These are phyloP conservation scores for Grallaria varia DNA, from an alignment of 2,113 vertebrate species.

Conservation along the genomic window DNA sequence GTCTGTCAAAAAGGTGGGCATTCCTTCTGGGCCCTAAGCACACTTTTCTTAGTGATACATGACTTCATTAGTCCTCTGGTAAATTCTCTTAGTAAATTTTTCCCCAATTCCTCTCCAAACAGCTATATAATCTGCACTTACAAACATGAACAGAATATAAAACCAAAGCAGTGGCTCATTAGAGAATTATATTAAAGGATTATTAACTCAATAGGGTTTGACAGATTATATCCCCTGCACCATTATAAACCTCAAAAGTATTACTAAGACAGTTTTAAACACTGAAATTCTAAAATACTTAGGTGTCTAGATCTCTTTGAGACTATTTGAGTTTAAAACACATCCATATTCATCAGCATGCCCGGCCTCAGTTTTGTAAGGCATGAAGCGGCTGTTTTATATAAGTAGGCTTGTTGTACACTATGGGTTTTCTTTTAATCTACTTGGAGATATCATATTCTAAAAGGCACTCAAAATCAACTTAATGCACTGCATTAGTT, in stretches of 20 bases:
- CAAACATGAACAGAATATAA: not conserved
- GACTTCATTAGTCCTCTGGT: not conserved
- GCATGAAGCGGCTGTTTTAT: not conserved
- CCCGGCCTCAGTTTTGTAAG: not conserved
- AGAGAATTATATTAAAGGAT: not conserved
- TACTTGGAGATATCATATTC: not conserved
- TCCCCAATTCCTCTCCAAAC: not conserved
- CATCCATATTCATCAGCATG: not conserved
- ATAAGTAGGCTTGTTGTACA: not conserved
- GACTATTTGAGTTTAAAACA: not conserved
- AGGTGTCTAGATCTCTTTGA: not conserved
- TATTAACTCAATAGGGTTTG: not conserved
- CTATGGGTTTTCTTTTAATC: not conserved
- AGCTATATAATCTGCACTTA: not conserved
- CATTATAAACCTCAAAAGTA: not conserved
- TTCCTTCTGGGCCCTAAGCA: not conserved
- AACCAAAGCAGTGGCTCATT: not conserved
- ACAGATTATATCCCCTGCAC: not conserved
- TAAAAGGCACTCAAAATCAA: not conserved
- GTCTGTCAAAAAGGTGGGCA: not conserved
- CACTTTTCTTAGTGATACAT: not conserved
- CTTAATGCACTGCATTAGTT: not conserved
- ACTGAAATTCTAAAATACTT: not conserved
- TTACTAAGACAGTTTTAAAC: not conserved
- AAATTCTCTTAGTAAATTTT: not conserved